Evolutionary conservation across 2,113 vertebrate species (phyloP), one percentile per base, ranked within the genome.

Genomic region (Beaufortia kweichowensis): DNA sequence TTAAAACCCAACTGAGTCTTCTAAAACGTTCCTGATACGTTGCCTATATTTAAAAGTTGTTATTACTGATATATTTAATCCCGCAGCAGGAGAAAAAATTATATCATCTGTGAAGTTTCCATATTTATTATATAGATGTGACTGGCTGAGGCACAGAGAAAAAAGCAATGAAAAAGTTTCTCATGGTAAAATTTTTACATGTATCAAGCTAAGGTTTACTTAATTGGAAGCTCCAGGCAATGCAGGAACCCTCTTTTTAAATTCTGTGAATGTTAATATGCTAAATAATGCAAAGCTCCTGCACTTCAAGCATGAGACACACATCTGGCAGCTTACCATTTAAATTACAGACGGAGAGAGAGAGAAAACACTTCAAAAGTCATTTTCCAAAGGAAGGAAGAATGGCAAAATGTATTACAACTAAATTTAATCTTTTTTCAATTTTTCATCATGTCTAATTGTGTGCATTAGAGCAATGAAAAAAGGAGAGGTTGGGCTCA

Each of bases 201-300:
- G 94, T 95, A 95, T 93, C 93, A 95, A 94, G 94, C 95, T 95
- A 95, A 99, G 96, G 96, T 98, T 99, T 99, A 98, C 95, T 99
- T 99, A 99, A 99, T 99, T 98, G 95, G 96, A 99, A 95, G 94
- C 97, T 98, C 86, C 88, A 95, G 97, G 97, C 96, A 93, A 97
- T 91, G 94, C 95, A 96, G 93, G 94, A 95, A 89, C 91, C 94
- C 95, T 95, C 71, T 96, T 98, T 98, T 96, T 95, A 98, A 98
- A 99, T 98, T 98, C 96, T 97, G 94, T 94, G 95, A 98, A 96
- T 98, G 96, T 99, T 98, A 98, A 98, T 99, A 98, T 99, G 96
- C 97, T 99, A 98, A 99, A 99, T 99, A 99, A 99, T 99, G 97
- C 97, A 99, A 95, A 97, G 95, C 96, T 94, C 94, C 90, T 89